Conservation (phyloP, 2,797 vertebrate species). For the Anableps anableps region DNA sequence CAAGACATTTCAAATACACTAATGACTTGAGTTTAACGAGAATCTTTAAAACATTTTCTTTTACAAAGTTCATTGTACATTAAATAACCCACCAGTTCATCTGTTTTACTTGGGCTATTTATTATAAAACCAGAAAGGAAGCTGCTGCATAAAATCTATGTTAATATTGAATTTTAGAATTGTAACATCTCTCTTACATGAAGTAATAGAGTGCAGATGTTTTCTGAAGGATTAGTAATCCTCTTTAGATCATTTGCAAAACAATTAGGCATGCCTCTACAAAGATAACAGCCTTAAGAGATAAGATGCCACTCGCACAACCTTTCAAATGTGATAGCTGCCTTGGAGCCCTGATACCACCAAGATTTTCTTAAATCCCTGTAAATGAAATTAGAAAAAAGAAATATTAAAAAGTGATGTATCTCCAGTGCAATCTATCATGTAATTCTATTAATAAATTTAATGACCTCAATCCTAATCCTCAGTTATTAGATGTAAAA, state of each 20-base stretch:
- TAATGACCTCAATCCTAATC: constrained; percentile 62
- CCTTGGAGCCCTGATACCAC: constrained; percentile 72
- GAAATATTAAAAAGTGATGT: constrained; percentile 49
- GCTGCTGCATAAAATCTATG: constrained; percentile 44
- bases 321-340: constrained; percentile 79
- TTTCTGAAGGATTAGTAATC: constrained; percentile 71
- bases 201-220: constrained; percentile 53
- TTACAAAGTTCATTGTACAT: constrained; percentile 26
- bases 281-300: constrained; percentile 75
- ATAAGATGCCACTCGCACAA: constrained; percentile 80
- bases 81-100: constrained; percentile 20
- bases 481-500: constrained; percentile 63
- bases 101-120: constrained; percentile 23
- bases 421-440: constrained; percentile 66
- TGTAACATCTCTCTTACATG: constrained; percentile 71
- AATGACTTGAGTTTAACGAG: constrained; percentile 21
- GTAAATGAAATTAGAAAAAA: constrained; percentile 70
- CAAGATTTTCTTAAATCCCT: constrained; percentile 74
- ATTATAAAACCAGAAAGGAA: constrained; percentile 23
- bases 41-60: constrained; percentile 17
- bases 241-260: constrained; percentile 80
- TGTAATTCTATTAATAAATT: constrained; percentile 60
- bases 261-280: constrained; percentile 79
- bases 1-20: constrained; percentile 29
- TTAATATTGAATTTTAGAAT: constrained; percentile 53